Percentiles rank a stretch among this genome's conserved stretches.
Conservation (phyloP, 2,113 vertebrate species). For the Plestiodon gilberti region DNA sequence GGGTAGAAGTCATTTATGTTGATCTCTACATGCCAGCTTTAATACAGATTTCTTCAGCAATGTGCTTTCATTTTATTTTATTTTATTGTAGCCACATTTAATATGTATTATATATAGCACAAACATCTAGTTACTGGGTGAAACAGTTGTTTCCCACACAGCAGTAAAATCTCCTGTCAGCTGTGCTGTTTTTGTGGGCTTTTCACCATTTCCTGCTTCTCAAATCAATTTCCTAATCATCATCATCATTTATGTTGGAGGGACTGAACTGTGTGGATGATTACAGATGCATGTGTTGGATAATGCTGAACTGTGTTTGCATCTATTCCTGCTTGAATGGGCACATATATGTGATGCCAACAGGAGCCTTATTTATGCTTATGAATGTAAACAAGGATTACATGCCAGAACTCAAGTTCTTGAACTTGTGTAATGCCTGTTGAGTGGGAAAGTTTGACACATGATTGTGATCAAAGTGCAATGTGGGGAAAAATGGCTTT, state of each 20-base stretch:
- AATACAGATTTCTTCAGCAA: slow-evolving; percentile 31
- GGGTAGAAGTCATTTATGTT: neutral
- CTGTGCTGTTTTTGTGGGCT: neutral
- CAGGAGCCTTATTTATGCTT: slow-evolving; percentile 39
- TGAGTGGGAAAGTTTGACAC: slow-evolving; percentile 41
- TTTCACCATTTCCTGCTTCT: neutral
- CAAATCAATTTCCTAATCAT: slow-evolving; percentile 2
- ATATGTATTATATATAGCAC: neutral
- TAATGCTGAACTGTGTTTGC: slow-evolving; percentile 13
- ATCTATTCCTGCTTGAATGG: slow-evolving; percentile 30
- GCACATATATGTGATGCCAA: slow-evolving; percentile 46
- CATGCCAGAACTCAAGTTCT: neutral
- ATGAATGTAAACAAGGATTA: slow-evolving; percentile 36
- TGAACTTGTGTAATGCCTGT: slow-evolving; percentile 21
- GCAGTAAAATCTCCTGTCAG: neutral
- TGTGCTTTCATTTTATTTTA: neutral
- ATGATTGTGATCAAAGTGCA: slow-evolving; percentile 28
- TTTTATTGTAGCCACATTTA: neutral
- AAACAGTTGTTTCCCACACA: neutral
- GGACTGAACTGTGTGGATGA: neutral
- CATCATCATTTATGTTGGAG: slow-evolving; percentile 6
- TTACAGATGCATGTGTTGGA: neutral
- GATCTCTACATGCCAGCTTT: neutral
- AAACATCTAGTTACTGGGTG: slow-evolving; percentile 5
- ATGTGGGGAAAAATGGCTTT: neutral